Evolutionary conservation across 2,113 vertebrate species (phyloP), one percentile per base, ranked within the genome.

Genomic region (Cyrtonyx montezumae): DNA sequence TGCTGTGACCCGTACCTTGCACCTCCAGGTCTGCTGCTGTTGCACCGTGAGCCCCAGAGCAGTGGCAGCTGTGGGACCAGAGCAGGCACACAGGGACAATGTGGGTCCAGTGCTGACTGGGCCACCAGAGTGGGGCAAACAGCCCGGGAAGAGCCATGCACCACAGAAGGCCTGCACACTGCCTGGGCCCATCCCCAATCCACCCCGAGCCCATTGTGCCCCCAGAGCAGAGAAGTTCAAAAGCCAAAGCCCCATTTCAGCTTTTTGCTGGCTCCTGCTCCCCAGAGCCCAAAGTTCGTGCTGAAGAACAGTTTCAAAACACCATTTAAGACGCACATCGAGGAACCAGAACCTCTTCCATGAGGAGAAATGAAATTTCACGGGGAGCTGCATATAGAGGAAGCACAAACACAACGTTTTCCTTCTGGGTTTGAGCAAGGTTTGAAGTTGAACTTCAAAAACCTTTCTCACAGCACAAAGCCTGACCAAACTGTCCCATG

Each of bases 281-380:
- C 32, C 36, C 40, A 23, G 10, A 40, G 20, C 37, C 14, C 26
- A 53, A 30, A 28, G 51, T 30, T 53, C 26, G 9, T 53, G 46
- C 71, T 30, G 49, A 5, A 8, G 36, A 12, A 26, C 13, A 5
- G 32, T n/a, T 53, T 55, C 42, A 3, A 77, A 93, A 51, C 46
- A 56, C 4, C 16, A 4, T 23, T 45, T n/a, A 22, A 46, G 32
- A 30, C 3, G 5, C 55, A 83, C 32, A 48, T 0, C 21, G 67
- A 69, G 78, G 48, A 94, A 81, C 8, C 25, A 81, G 56, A 91
- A 53, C 8, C 30, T 22, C 80, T 82, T 80, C 74, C 78, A 45
- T 19, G 11, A 65, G 40, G 20, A 90, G 69, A 91, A 88, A 81
- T 23, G 9, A 84, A 81, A 66, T 84, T 30, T 32, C 15, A 13